A percentile compares a stretch with the other conserved stretches of the same genome.
phyloP scores from a whole-genome alignment of 2,888 invertebrate genomes.

The Acronicta leporina region DNA sequence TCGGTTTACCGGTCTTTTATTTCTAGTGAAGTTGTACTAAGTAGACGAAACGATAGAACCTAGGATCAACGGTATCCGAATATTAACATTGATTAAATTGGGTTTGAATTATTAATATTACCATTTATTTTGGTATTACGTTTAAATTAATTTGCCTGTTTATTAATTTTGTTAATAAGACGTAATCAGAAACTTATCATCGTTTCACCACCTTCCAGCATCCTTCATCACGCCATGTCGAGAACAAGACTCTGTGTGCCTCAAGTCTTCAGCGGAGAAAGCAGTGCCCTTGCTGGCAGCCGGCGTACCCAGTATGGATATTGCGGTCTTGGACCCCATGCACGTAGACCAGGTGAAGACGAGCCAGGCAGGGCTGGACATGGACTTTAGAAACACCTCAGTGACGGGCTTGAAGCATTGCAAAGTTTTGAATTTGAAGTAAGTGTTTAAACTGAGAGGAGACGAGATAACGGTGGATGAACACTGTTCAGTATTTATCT shows the following conservation, averaged over 20 bases:
- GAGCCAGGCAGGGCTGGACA: conserved; percentile 71
- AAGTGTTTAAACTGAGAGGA: conserved; percentile 45
- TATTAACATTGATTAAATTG: too few species aligned
- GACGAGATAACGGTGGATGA: too few species aligned
- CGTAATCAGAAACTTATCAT: background rate
- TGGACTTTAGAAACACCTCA: conserved; percentile 77
- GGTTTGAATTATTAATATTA: too few species aligned
- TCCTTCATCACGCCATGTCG: conserved; percentile 75
- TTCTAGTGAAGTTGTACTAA: too few species aligned
- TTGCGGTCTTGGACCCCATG: conserved; percentile 78
- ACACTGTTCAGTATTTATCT: too few species aligned
- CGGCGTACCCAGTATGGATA: conserved; percentile 72
- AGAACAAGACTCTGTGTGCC: conserved; percentile 65
- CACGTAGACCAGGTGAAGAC: conserved; percentile 65
- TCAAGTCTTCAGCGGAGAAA: conserved; percentile 69
- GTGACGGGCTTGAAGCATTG: conserved; percentile 77
- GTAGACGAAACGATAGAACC: too few species aligned
- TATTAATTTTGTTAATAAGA: too few species aligned
- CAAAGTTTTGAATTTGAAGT: conserved; percentile 70
- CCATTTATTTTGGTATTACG: too few species aligned
- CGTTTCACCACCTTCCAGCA: conserved; percentile 57
- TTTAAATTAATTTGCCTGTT: too few species aligned
- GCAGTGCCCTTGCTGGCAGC: conserved; percentile 72
- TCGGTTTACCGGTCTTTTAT: too few species aligned
- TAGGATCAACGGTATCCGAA: too few species aligned